phyloP scores from a whole-genome alignment of 2,888 invertebrate species.

The Drosophila meridionalis region DNA sequence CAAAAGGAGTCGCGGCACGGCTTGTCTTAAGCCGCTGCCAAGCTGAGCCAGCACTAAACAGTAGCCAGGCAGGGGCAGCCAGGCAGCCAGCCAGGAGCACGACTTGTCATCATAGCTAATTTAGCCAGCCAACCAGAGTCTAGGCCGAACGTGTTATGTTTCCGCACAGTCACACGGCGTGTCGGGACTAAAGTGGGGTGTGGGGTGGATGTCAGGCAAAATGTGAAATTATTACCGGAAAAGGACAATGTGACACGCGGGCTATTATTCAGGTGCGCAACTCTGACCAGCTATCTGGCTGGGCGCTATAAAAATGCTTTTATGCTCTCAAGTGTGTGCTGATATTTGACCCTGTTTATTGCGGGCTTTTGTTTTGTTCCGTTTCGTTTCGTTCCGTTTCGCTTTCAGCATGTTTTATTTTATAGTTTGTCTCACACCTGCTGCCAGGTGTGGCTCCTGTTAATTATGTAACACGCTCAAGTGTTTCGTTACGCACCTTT shows the following conservation, averaged over 20 bases:
- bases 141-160: slow-evolving; percentile 58
- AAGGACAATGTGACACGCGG: slow-evolving; percentile 71
- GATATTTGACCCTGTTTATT: slow-evolving; percentile 50
- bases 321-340: slow-evolving; percentile 67
- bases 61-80: slow-evolving; percentile 1
- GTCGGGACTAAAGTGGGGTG: background rate
- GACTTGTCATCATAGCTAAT: slow-evolving; percentile 72
- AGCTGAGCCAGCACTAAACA: slow-evolving; percentile 25
- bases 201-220: slow-evolving; percentile 55
- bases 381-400: slow-evolving; percentile 15
- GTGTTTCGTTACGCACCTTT: slow-evolving; percentile 77
- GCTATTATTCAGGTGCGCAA: slow-evolving; percentile 60
- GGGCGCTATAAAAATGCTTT: slow-evolving; percentile 60
- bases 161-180: slow-evolving; percentile 43
- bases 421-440: slow-evolving; percentile 73
- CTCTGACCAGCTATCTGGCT: slow-evolving; percentile 36
- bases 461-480: slow-evolving; percentile 75
- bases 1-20: slow-evolving; percentile 54
- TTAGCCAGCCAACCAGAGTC: slow-evolving; percentile 35
- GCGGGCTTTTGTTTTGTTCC: slow-evolving; percentile 17
- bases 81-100: slow-evolving; percentile 29
- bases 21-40: slow-evolving; percentile 64
- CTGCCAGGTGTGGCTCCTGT: slow-evolving; percentile 38
- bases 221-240: slow-evolving; percentile 76
- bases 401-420: slow-evolving; percentile 60